phyloP scores from a whole-genome alignment of 2,113 vertebrate genomes.

The Mesoclemmys tuberculata region DNA sequence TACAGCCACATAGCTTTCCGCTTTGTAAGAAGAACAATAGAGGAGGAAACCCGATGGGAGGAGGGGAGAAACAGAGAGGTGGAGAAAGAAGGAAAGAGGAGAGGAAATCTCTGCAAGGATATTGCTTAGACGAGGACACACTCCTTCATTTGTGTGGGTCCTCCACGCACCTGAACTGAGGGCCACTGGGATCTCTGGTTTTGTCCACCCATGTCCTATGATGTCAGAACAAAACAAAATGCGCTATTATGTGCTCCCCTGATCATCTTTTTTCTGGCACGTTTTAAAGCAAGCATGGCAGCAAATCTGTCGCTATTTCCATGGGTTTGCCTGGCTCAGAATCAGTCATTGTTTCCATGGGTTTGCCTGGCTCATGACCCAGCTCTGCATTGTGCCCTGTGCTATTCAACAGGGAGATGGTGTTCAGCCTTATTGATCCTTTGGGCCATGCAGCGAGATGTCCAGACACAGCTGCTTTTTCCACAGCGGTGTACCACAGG shows the following conservation, averaged over 20 bases:
- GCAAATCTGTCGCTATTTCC: not conserved
- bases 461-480: not conserved
- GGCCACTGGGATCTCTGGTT: too few relatives aligned
- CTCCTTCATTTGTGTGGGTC: too few relatives aligned
- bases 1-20: rapidly evolving
- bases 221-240: too few relatives aligned
- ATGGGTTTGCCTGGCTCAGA: too few relatives aligned
- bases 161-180: too few relatives aligned
- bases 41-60: not conserved
- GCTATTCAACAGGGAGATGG: not conserved
- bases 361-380: too few relatives aligned
- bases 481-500: not conserved
- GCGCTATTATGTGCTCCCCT: not conserved
- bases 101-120: not conserved
- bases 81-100: not conserved
- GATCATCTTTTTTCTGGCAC: not conserved
- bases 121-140: too few relatives aligned
- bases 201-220: too few relatives aligned
- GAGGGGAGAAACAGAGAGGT: not conserved
- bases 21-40: not conserved
- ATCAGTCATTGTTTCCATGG: too few relatives aligned
- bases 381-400: too few relatives aligned
- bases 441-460: not conserved
- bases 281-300: not conserved
- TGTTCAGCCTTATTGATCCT: not conserved